phyloP scores from a whole-genome alignment of 2,888 invertebrate genomes.

The Junonia oenone region DNA sequence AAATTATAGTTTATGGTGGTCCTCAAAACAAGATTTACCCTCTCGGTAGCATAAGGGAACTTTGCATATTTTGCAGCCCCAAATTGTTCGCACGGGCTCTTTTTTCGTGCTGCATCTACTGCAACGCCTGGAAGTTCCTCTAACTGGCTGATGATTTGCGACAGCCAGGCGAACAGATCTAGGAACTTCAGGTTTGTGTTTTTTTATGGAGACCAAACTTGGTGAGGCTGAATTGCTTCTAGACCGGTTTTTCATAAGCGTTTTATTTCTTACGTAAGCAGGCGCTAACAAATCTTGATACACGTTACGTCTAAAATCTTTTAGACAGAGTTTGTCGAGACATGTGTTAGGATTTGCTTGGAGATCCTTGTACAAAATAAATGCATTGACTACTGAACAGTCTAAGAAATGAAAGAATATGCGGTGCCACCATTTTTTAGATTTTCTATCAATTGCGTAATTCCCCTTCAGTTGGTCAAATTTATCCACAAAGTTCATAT shows the following conservation, averaged over 20 bases:
- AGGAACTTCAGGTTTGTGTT: neutral
- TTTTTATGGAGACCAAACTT: neutral
- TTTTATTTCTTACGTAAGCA: conserved; percentile 13
- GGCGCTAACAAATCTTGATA: conserved; percentile 21
- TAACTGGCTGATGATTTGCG: neutral
- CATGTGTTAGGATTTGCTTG: conserved; percentile 6
- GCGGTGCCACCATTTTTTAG: conserved; percentile 28
- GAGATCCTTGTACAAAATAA: conserved; percentile 20
- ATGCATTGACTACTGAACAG: conserved; percentile 17
- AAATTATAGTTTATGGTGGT: neutral
- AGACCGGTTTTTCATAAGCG: conserved; percentile 3
- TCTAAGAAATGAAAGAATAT: conserved; percentile 27
- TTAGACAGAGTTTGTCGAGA: conserved; percentile 4
- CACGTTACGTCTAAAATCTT: conserved; percentile 20
- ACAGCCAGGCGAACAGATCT: neutral
- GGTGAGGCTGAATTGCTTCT: conserved; percentile 11
- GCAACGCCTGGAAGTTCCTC: neutral
- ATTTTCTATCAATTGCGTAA: conserved; percentile 28
- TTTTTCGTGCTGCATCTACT: neutral
- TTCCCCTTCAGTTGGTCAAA: conserved; percentile 29
- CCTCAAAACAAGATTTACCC: neutral
- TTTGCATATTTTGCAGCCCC: neutral
- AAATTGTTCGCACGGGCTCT: neutral
- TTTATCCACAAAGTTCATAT: conserved; percentile 30
- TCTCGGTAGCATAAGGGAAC: neutral